A percentile compares a stretch with the other conserved stretches of the same genome.
Evolutionary conservation across 2,888 invertebrate species (phyloP).

Genomic region (Drosophila emarginata): DNA sequence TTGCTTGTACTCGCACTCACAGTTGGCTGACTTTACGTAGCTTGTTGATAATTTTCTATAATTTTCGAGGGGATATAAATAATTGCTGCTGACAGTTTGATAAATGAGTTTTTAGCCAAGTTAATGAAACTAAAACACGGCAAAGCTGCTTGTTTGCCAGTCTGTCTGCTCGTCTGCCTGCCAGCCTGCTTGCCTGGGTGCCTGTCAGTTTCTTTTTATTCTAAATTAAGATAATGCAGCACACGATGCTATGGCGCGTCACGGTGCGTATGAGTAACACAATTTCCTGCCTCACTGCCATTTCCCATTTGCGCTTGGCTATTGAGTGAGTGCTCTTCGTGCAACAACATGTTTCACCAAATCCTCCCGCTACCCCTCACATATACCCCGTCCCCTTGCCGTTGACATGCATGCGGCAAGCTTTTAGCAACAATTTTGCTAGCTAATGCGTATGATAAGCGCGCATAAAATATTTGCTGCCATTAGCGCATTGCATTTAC

Average conservation of each 20-base stretch:
- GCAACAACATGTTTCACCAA: background rate
- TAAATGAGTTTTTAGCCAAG: slow-evolving; percentile 71
- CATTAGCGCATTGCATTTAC: slow-evolving; percentile 67
- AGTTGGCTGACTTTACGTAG: slow-evolving; percentile 2
- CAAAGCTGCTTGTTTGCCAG: slow-evolving; percentile 36
- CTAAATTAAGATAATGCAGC: slow-evolving; percentile 74
- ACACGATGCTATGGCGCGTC: slow-evolving; percentile 29
- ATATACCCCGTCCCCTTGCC: background rate
- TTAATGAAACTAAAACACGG: slow-evolving; percentile 73
- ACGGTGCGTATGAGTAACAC: slow-evolving; percentile 69
- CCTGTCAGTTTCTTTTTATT: slow-evolving; percentile 39
- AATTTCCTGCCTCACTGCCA: slow-evolving; percentile 54
- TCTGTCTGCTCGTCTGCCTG: slow-evolving; percentile 11
- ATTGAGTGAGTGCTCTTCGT: background rate
- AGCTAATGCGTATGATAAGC: slow-evolving; percentile 71
- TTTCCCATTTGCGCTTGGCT: slow-evolving; percentile 37
- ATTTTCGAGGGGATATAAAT: slow-evolving; percentile 60
- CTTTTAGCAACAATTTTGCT: slow-evolving; percentile 62
- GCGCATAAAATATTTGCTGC: slow-evolving; percentile 68
- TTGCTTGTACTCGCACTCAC: slow-evolving; percentile 30
- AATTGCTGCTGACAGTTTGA: slow-evolving; percentile 75
- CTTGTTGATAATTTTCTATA: slow-evolving; percentile 55
- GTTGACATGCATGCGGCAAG: slow-evolving; percentile 36
- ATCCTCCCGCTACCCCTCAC: background rate
- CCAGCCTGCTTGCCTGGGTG: background rate